Evolutionary conservation across 1,140 invertebrate genomes (phyloP).

Genomic region (Pogonomyrmex barbatus): DNA sequence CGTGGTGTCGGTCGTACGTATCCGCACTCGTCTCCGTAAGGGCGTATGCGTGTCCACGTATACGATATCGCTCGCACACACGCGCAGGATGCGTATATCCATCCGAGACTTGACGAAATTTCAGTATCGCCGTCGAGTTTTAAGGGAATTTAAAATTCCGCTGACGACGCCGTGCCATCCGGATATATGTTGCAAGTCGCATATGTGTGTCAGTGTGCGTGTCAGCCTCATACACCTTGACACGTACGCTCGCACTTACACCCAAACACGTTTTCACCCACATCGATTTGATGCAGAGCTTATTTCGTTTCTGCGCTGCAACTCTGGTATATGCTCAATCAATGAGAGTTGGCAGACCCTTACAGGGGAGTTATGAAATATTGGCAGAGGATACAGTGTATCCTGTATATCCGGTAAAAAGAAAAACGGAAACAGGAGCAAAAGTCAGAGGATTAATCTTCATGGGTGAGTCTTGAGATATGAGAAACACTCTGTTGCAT

Average conservation of each 20-base stretch:
- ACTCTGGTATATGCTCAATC: conserved; percentile 76
- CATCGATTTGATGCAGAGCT: conserved; percentile 63
- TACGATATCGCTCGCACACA: neutral
- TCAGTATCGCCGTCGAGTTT: conserved; percentile 63
- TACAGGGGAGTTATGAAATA: conserved; percentile 76
- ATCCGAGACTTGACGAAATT: conserved; percentile 67
- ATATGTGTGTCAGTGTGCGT: neutral
- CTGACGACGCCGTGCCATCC: conserved; percentile 70
- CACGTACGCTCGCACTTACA: neutral
- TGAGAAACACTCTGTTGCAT: neutral
- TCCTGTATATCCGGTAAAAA: conserved; percentile 68
- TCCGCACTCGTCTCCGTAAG: neutral
- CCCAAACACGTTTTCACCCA: conserved; percentile 51
- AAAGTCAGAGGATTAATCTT: conserved; percentile 14
- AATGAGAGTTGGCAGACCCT: conserved; percentile 77
- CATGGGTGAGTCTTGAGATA: conserved; percentile 47
- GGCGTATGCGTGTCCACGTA: neutral
- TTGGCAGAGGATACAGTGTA: conserved; percentile 67
- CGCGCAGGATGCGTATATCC: neutral
- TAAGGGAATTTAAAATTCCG: conserved; percentile 78
- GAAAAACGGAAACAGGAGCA: neutral
- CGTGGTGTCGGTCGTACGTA: conserved; percentile 1
- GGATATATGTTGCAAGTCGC: conserved; percentile 63
- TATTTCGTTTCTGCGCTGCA: conserved; percentile 67
- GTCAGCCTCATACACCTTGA: neutral